Conservation (phyloP, 2,888 invertebrate genomes). For the Meandrusa payeni region DNA sequence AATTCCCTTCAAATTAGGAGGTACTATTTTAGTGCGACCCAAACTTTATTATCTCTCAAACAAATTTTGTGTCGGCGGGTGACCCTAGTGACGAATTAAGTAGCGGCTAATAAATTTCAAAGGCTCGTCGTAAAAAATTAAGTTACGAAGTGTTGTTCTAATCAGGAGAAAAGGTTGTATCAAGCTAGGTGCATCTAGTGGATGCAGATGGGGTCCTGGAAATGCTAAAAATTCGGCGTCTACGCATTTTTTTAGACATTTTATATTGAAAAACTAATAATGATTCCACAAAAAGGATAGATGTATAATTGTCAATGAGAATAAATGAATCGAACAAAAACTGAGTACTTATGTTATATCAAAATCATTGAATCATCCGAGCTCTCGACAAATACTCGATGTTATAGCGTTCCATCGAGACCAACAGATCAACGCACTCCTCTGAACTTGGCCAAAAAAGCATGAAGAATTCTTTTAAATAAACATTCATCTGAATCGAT, state of each 20-base stretch:
- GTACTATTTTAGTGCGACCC: constrained; percentile 5
- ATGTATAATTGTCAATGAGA: too few relatives aligned
- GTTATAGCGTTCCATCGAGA: constrained; percentile 47
- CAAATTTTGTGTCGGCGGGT: constrained; percentile 36
- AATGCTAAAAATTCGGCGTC: too few relatives aligned
- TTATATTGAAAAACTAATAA: constrained; percentile 28
- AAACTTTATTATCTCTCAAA: constrained; percentile 36
- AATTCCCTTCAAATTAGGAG: too few relatives aligned
- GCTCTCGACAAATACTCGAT: constrained; percentile 54
- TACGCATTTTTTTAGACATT: neutral
- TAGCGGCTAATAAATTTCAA: constrained; percentile 40
- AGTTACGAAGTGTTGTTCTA: neutral
- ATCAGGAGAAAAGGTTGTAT: neutral
- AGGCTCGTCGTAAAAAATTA: neutral
- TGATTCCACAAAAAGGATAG: too few relatives aligned
- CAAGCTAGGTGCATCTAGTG: neutral
- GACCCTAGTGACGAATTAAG: constrained; percentile 40
- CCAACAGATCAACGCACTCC: constrained; percentile 54
- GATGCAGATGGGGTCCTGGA: neutral
- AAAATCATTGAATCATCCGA: constrained; percentile 43
- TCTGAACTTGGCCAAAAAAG: constrained; percentile 63
- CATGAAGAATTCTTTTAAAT: constrained; percentile 66
- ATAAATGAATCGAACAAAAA: too few relatives aligned
- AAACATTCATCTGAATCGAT: constrained; percentile 70
- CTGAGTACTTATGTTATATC: constrained; percentile 46